A percentile compares a stretch with the other conserved stretches of the same genome.
Evolutionary conservation across 2,888 invertebrate genomes (phyloP).

Genomic region (Nowickia ferox): DNA sequence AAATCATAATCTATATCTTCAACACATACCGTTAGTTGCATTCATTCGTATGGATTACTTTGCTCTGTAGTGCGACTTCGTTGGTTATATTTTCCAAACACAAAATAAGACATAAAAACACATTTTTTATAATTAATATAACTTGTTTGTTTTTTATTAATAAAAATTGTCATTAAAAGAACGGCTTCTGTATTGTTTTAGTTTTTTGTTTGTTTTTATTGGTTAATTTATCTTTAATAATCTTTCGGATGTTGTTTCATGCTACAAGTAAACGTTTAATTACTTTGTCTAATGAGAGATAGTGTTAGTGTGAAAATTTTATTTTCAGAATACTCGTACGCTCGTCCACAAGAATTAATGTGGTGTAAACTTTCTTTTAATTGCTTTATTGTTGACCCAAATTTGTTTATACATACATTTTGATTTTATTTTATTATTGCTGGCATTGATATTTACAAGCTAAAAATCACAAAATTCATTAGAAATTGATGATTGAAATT

Average conservation of each 20-base stretch:
- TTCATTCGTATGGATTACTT: constrained; percentile 8
- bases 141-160: constrained; percentile 51
- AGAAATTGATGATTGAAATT: not conserved
- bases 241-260: constrained; percentile 61
- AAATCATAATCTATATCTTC: constrained; percentile 67
- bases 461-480: not conserved
- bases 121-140: constrained; percentile 46
- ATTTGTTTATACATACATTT: constrained; percentile 47
- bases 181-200: constrained; percentile 58
- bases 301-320: constrained; percentile 41
- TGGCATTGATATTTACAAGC: not conserved
- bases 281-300: constrained; percentile 61
- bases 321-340: constrained; percentile 14
- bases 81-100: constrained; percentile 53
- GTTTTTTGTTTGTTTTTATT: constrained; percentile 8
- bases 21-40: constrained; percentile 24
- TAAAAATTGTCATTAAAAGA: constrained; percentile 60
- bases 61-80: constrained; percentile 26
- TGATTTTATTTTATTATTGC: not conserved
- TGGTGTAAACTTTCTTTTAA: constrained; percentile 66
- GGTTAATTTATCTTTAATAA: constrained; percentile 64
- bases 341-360: constrained; percentile 27
- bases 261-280: constrained; percentile 61
- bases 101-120: constrained; percentile 31
- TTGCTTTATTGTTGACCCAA: constrained; percentile 62